These are phyloP conservation scores for Sebastes reedi DNA, from an alignment of 2,797 vertebrate species.

Conservation along the genomic window DNA sequence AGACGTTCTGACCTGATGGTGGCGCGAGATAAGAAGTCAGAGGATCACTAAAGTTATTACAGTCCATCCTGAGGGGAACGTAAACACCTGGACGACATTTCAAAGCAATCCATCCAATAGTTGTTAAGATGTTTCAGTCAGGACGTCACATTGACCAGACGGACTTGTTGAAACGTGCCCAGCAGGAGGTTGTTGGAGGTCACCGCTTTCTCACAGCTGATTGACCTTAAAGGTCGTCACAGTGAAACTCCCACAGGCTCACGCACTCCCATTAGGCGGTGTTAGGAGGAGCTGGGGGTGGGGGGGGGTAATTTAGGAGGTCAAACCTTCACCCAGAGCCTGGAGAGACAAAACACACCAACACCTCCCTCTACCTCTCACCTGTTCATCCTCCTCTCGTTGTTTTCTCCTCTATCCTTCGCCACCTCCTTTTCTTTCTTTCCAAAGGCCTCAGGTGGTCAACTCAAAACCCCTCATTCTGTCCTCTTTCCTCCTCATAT, in stretches of 20 bases:
- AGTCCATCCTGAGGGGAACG: too few relatives aligned
- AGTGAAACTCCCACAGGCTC: conserved; percentile 18
- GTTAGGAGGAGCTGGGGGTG: too few relatives aligned
- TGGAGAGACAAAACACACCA: conserved; percentile 34
- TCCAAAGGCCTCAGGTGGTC: background rate
- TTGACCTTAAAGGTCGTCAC: conserved; percentile 52
- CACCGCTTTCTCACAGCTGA: conserved; percentile 62
- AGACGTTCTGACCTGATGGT: background rate
- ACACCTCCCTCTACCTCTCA: conserved; percentile 1
- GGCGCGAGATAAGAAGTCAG: too few relatives aligned
- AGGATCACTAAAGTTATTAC: too few relatives aligned
- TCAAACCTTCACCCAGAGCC: conserved; percentile 26
- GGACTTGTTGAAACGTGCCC: background rate
- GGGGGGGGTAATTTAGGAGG: conserved; percentile 14
- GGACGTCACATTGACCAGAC: background rate
- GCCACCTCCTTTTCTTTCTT: background rate
- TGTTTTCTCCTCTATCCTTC: background rate
- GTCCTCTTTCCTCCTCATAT: background rate
- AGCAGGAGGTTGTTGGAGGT: conserved; percentile 22
- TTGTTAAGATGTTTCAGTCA: too few relatives aligned
- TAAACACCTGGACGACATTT: too few relatives aligned
- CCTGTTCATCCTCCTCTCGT: conserved; percentile 10
- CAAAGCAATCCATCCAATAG: too few relatives aligned
- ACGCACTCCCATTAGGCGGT: background rate
- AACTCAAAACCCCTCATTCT: rapidly evolving